phyloP scores from a whole-genome alignment of 2,113 vertebrate species.

The Monopterus albus region DNA sequence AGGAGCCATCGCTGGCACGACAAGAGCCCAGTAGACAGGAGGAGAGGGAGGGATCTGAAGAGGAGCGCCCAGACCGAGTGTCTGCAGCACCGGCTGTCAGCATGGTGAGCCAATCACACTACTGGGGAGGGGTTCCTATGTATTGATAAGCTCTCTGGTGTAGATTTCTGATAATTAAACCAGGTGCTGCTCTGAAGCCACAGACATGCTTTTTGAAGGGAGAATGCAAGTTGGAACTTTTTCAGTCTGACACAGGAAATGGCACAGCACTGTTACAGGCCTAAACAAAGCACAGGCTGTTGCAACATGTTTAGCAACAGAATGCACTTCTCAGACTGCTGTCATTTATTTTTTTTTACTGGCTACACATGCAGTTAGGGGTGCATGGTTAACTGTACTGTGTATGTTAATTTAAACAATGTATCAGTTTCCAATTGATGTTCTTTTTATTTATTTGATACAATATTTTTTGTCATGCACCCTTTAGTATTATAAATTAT shows the following conservation, averaged over 20 bases:
- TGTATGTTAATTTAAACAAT: neutral
- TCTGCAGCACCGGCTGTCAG: slow-evolving; percentile 69
- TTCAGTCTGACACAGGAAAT: slow-evolving; percentile 30
- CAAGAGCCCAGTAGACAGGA: slow-evolving; percentile 67
- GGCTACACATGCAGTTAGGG: neutral
- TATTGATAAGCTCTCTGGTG: slow-evolving; percentile 6
- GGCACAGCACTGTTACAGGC: neutral
- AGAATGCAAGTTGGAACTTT: slow-evolving; percentile 19
- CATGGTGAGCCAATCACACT: slow-evolving; percentile 77
- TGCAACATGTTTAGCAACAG: slow-evolving; percentile 25
- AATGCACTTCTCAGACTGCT: neutral
- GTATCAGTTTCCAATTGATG: neutral
- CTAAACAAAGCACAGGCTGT: slow-evolving; percentile 24
- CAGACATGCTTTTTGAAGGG: neutral
- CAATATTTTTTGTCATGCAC: no score
- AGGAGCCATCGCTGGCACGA: slow-evolving; percentile 70
- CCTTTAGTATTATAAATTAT: no score
- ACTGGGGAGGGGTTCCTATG: neutral
- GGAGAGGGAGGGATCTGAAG: slow-evolving; percentile 70
- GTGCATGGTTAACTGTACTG: neutral
- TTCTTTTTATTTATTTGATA: no score
- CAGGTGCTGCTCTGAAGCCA: neutral
- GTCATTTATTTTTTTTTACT: neutral
- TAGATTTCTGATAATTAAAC: neutral
- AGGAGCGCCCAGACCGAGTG: slow-evolving; percentile 60